Base-by-base conservation (phyloP, 2,888 invertebrate species). In the Idaea straminata region DNA sequence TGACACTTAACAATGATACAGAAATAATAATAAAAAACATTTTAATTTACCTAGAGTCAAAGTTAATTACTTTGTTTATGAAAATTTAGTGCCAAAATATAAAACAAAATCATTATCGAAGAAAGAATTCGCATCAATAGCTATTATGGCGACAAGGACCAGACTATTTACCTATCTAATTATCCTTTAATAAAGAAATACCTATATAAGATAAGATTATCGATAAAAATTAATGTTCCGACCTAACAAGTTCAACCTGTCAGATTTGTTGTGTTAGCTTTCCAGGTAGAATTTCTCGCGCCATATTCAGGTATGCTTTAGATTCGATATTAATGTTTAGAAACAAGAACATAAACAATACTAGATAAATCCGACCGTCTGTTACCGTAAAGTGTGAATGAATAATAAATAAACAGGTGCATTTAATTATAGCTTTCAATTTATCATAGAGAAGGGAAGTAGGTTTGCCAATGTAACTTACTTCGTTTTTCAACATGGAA, bases 1-100 rank as follows among this genome's bases (percentile, higher is more conserved):
- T 38, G 7, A 47, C 47, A 47, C 47, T 47, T 13, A 47, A 47
- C 7, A 47, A 10, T 5, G 36, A 36, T 4, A 36, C 36, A 36
- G 36, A 36, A 36, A 25, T 25, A 25, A 25, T 25, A 25, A 25
- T 25, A 25, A 25, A 25, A 25, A 25, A 36, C 36, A 47, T 47
- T 47, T 47, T 2, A 47, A 47, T 10, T 47, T 36, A 47, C 7
- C 7, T 13, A 13, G 6, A 4, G 47, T 10, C 6, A 47, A 47
- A 47, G 47, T 47, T 47, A 47, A 47, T 47, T 10, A 59, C 16
- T 59, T 59, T 59, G 58, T 59, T 59, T 59, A 59, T 15, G 16
- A 16, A 59, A 59, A 59, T 6, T 59, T 16, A 59, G 15, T 10
- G 4, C 36, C 36, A 7, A 36, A 5, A 10, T 36, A 7, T 36